Evolutionary conservation across 1,140 invertebrate species (phyloP).

Genomic region (Drosophila micromelanica): DNA sequence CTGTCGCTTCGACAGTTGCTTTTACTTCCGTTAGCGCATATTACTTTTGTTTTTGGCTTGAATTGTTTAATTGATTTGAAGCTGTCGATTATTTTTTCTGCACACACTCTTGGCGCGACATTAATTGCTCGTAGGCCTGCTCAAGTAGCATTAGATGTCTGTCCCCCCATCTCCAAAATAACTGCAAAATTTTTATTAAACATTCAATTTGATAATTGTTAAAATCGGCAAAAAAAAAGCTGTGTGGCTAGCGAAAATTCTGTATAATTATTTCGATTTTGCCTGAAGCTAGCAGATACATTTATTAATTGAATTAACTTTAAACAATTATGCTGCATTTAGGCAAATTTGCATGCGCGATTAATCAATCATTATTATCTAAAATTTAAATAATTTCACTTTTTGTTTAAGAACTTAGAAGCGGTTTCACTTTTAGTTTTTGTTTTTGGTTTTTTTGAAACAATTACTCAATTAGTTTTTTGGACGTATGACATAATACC

Average conservation of each 20-base stretch:
- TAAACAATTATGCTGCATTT: slow-evolving; percentile 73
- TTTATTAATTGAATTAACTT: slow-evolving; percentile 74
- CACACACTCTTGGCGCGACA: slow-evolving; percentile 64
- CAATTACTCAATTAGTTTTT: slow-evolving; percentile 53
- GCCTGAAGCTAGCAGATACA: slow-evolving; percentile 47
- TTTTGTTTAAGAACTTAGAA: slow-evolving; percentile 51
- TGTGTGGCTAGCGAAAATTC: slow-evolving; percentile 2
- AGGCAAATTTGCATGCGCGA: slow-evolving; percentile 66
- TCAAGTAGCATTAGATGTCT: slow-evolving; percentile 68
- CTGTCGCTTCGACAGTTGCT: slow-evolving; percentile 26
- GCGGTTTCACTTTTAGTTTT: slow-evolving; percentile 69
- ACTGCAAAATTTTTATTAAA: slow-evolving; percentile 37
- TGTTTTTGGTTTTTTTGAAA: not conserved
- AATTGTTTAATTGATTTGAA: slow-evolving; percentile 76
- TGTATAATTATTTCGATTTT: slow-evolving; percentile 41
- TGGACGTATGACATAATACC: slow-evolving; percentile 61
- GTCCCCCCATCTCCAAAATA: slow-evolving; percentile 13
- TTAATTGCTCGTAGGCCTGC: slow-evolving; percentile 76
- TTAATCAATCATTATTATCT: slow-evolving; percentile 74
- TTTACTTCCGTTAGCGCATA: slow-evolving; percentile 73
- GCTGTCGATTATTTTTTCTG: slow-evolving; percentile 62
- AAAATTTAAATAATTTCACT: slow-evolving; percentile 65
- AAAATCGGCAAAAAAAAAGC: not conserved
- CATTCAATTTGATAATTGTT: slow-evolving; percentile 45
- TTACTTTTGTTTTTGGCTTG: slow-evolving; percentile 44